Conservation (phyloP, 2,113 vertebrate genomes). For the Callospermophilus lateralis region DNA sequence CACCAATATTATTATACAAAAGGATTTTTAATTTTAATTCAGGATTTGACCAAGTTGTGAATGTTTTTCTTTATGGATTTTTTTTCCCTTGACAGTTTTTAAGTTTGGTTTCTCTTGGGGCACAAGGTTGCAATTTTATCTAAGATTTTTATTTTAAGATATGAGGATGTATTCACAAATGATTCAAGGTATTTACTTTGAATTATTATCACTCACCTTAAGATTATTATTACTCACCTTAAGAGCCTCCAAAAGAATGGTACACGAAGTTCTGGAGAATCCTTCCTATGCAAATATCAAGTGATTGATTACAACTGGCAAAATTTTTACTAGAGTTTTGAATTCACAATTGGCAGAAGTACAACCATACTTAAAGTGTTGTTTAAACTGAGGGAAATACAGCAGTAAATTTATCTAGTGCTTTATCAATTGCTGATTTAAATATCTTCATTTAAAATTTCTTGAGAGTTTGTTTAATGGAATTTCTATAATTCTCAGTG, state of each 20-base stretch:
- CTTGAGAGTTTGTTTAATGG: neutral
- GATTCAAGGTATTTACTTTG: constrained; percentile 1
- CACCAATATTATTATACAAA: constrained; percentile 39
- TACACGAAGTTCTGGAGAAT: neutral
- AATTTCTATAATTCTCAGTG: constrained; percentile 20
- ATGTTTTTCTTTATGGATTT: constrained; percentile 28
- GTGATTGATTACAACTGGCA: constrained; percentile 20
- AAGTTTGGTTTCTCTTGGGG: constrained; percentile 22
- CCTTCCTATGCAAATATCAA: neutral
- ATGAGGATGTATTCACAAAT: neutral
- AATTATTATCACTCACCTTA: neutral
- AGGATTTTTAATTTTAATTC: constrained; percentile 19
- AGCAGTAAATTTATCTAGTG: neutral
- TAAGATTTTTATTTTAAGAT: constrained; percentile 1
- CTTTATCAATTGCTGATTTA: neutral
- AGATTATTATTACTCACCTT: neutral
- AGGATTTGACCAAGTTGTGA: constrained; percentile 12
- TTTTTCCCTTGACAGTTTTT: neutral
- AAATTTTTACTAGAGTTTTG: constrained; percentile 36
- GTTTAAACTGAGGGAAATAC: constrained; percentile 3
- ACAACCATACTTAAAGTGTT: constrained; percentile 32
- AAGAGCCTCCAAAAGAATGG: neutral
- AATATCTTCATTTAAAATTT: neutral
- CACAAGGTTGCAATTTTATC: constrained; percentile 30
- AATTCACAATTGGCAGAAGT: constrained; percentile 44